These are phyloP conservation scores for Phoxinus dragarum DNA, from an alignment of 2,797 vertebrate species.

Conservation along the genomic window DNA sequence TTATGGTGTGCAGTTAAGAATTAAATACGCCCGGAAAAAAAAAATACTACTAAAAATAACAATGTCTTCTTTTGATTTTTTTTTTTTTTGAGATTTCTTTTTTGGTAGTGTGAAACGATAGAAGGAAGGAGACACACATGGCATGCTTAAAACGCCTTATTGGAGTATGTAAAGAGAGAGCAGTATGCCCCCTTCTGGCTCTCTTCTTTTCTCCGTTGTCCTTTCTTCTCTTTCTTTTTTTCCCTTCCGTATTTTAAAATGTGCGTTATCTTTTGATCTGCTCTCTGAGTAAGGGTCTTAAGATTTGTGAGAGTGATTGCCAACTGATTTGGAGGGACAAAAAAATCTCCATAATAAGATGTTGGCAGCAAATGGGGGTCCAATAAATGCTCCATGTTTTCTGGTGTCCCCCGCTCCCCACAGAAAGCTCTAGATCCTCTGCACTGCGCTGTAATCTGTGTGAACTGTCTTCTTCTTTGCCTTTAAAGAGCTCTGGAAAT, in stretches of 20 bases:
- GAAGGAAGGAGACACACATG: slow-evolving; percentile 68
- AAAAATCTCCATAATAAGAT: slow-evolving; percentile 82
- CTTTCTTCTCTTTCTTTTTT: slow-evolving; percentile 69
- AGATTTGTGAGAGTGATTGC: slow-evolving; percentile 76
- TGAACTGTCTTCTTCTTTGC: slow-evolving; percentile 68
- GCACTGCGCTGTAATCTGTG: slow-evolving; percentile 68
- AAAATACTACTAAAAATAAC: neutral
- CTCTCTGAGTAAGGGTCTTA: slow-evolving; percentile 78
- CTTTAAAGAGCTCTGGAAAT: slow-evolving; percentile 47
- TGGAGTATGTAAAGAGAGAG: slow-evolving; percentile 82
- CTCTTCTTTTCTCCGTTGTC: slow-evolving; percentile 80
- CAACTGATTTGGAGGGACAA: slow-evolving; percentile 65
- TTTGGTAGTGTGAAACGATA: slow-evolving; percentile 51
- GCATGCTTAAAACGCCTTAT: slow-evolving; percentile 80
- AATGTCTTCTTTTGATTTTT: neutral
- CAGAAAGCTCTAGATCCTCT: slow-evolving; percentile 48
- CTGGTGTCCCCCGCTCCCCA: slow-evolving; percentile 46
- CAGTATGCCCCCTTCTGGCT: slow-evolving; percentile 97
- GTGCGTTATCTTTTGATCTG: slow-evolving; percentile 85
- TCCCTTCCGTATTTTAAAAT: slow-evolving; percentile 74
- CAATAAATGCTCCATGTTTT: slow-evolving; percentile 58
- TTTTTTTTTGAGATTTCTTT: slow-evolving; percentile 22
- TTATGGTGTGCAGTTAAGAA: slow-evolving; percentile 9
- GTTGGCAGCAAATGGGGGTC: slow-evolving; percentile 76
- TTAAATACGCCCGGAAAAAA: neutral